Percentiles rank a stretch among this genome's conserved stretches.
These are phyloP conservation scores for Anagrus nilaparvatae DNA, from an alignment of 1,140 invertebrate genomes.

Conservation along the genomic window DNA sequence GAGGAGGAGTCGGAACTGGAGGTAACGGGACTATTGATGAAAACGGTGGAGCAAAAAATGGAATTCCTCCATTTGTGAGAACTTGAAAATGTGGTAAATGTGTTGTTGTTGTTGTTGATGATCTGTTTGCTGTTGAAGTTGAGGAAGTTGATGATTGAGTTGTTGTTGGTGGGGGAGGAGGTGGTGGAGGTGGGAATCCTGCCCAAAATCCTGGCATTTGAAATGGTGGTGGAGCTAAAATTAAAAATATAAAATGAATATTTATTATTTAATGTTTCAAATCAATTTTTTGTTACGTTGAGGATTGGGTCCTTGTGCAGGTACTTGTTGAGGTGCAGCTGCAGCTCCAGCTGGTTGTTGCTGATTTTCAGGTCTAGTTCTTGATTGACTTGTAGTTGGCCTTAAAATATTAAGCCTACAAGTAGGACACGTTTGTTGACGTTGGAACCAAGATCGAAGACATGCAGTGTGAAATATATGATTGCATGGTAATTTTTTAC, in stretches of 20 bases:
- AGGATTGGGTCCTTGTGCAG: constrained; percentile 30
- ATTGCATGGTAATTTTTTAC: constrained; percentile 97
- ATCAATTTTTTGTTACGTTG: constrained; percentile 12
- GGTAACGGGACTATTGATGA: constrained; percentile 57
- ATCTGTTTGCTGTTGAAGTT: constrained; percentile 15
- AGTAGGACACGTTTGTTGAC: constrained; percentile 99
- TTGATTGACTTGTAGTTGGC: constrained; percentile 40
- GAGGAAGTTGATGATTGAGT: constrained; percentile 13
- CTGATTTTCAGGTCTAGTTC: constrained; percentile 29
- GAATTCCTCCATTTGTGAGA: constrained; percentile 34
- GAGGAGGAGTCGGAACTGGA: constrained; percentile 57
- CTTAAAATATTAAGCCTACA: constrained; percentile 93
- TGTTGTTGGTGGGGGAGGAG: constrained; percentile 15
- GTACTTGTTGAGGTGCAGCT: constrained; percentile 37
- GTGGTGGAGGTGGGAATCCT: constrained; percentile 27
- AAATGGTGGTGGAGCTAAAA: constrained; percentile 30
- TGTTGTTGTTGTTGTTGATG: constrained; percentile 22
- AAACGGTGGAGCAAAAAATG: constrained; percentile 50
- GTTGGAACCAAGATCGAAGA: constrained; percentile 98
- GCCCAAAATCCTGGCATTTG: constrained; percentile 32
- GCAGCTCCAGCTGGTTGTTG: constrained; percentile 22
- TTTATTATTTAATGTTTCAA: not conserved
- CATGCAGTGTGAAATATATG: constrained; percentile 99
- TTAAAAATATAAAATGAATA: not conserved
- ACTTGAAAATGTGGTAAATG: constrained; percentile 27